Percentiles rank a stretch among this genome's conserved stretches.
Conservation (phyloP, 1,140 invertebrate genomes). For the Dreissena polymorpha region DNA sequence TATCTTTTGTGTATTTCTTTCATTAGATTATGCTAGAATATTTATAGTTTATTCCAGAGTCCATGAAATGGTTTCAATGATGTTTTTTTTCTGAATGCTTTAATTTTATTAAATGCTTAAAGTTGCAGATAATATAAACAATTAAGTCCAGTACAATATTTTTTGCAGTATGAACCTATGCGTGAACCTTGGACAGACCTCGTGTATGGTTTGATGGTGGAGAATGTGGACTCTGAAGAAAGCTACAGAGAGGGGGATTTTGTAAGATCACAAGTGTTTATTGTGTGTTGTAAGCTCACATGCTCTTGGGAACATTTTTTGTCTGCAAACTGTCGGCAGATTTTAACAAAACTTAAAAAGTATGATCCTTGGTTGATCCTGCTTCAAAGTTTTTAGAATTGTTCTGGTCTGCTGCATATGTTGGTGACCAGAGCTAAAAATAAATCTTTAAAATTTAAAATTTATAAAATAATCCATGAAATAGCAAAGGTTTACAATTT, state of each 20-base stretch:
- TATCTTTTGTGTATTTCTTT: background rate
- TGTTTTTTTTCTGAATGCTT: background rate
- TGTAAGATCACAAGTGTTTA: slow-evolving; percentile 25
- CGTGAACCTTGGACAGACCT: slow-evolving; percentile 44
- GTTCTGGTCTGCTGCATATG: too few relatives aligned
- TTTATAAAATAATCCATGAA: background rate
- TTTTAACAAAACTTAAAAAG: too few relatives aligned
- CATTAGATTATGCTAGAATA: background rate
- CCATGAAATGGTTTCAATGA: background rate
- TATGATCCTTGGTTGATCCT: too few relatives aligned
- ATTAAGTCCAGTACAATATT: slow-evolving; percentile 82
- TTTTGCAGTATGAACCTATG: slow-evolving; percentile 47
- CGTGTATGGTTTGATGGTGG: slow-evolving; percentile 34
- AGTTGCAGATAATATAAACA: background rate
- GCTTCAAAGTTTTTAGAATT: too few relatives aligned
- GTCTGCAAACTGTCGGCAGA: background rate
- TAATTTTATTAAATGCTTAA: background rate
- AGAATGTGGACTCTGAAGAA: slow-evolving; percentile 17
- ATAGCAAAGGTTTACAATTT: background rate
- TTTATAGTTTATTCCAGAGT: background rate
- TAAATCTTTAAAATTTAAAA: background rate
- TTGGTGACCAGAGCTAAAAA: too few relatives aligned
- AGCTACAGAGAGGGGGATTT: slow-evolving; percentile 41
- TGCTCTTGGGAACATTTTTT: background rate
- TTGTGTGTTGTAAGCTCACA: background rate